Conservation (phyloP, 1,140 invertebrate species). For the Drosophila subpulchrella region DNA sequence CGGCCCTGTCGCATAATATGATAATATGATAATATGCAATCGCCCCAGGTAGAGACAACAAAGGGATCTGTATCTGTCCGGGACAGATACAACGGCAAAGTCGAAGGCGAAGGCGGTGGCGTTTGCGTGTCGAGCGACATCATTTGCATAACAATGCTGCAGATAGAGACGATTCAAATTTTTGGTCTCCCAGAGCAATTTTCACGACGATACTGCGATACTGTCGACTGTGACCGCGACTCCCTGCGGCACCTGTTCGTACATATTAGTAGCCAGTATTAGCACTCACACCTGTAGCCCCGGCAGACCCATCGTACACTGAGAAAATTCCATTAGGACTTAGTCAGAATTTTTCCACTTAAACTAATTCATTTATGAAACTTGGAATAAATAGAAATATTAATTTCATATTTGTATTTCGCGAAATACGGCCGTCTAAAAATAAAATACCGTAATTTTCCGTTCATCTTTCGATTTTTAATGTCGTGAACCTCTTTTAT, state of each 20-base stretch:
- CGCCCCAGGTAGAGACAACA: constrained; percentile 64
- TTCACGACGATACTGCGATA: constrained; percentile 38
- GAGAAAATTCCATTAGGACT: background rate
- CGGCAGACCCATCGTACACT: background rate
- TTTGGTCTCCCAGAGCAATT: constrained; percentile 81
- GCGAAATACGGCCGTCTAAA: too few relatives aligned
- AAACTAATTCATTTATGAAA: background rate
- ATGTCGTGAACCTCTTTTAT: too few relatives aligned
- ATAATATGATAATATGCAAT: constrained; percentile 50
- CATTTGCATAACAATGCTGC: constrained; percentile 83
- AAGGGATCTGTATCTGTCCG: constrained; percentile 75
- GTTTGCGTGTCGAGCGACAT: constrained; percentile 80
- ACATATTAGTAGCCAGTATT: constrained; percentile 33
- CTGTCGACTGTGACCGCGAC: constrained; percentile 23
- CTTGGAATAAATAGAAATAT: background rate
- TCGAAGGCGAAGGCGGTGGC: constrained; percentile 34
- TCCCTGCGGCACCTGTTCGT: constrained; percentile 65
- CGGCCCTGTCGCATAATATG: constrained; percentile 44
- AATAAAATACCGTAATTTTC: too few relatives aligned
- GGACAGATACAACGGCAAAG: constrained; percentile 46
- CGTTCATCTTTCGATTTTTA: too few relatives aligned
- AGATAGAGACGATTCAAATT: constrained; percentile 81
- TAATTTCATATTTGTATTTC: too few relatives aligned
- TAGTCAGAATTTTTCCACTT: too few relatives aligned
- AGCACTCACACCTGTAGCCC: constrained; percentile 1